These are phyloP conservation scores for Paedocypris sp. DNA, from an alignment of 2,113 vertebrate genomes.

Conservation along the genomic window DNA sequence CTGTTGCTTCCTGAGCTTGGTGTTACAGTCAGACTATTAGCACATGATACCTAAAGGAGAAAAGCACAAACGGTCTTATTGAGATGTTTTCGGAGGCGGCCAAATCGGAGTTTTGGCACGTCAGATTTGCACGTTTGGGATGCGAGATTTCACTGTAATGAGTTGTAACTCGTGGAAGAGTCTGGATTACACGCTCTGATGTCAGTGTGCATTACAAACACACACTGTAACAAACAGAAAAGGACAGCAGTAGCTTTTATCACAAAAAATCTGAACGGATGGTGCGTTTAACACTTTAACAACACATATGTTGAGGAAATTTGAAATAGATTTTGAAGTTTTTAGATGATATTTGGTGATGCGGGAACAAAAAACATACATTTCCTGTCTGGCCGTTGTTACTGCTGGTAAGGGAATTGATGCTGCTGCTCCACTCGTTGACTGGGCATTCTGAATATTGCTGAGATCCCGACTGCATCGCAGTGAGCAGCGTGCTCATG, in stretches of 20 bases:
- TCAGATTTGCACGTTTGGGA: not conserved
- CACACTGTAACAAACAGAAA: conserved; percentile 21
- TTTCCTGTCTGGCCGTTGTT: conserved; percentile 67
- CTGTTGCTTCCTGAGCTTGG: conserved; percentile 73
- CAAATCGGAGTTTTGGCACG: not conserved
- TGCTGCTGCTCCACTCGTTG: conserved; percentile 69
- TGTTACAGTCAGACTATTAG: conserved; percentile 69
- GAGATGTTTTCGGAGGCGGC: conserved; percentile 22
- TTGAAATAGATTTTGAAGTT: not conserved
- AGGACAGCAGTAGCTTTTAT: not conserved
- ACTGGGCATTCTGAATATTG: conserved; percentile 69
- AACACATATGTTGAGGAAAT: not conserved
- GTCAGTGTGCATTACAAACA: conserved; percentile 12
- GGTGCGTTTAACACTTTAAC: not conserved
- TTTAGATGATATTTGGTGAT: no score
- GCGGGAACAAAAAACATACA: conserved; percentile 55
- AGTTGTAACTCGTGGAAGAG: no score
- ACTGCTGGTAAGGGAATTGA: conserved; percentile 52
- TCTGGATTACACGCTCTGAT: not conserved
- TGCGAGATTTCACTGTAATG: no score
- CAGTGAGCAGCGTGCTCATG: conserved; percentile 63
- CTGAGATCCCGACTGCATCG: conserved; percentile 61
- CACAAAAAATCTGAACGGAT: not conserved
- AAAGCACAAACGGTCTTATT: conserved; percentile 57
- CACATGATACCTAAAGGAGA: conserved; percentile 72